phyloP scores from a whole-genome alignment of 2,888 invertebrate genomes.

The Caenorhabditis sp. region DNA sequence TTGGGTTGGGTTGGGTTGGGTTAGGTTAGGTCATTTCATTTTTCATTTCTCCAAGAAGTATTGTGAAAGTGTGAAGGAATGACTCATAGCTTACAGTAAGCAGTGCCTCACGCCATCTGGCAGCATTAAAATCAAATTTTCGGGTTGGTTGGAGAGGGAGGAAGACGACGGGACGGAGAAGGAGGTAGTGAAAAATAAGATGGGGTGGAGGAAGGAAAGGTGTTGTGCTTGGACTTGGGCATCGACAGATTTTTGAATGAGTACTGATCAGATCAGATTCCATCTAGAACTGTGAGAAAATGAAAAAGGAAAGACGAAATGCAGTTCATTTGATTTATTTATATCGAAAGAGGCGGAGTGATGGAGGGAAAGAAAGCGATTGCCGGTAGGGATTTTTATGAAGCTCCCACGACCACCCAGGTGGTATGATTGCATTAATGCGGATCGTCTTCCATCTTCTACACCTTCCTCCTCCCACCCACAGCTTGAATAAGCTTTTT shows the following conservation, averaged over 20 bases:
- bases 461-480: slow-evolving; percentile 11
- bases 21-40: slow-evolving; percentile 1
- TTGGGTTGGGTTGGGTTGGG: no score
- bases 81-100: slow-evolving; percentile 24
- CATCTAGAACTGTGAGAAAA: background rate
- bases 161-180: no score
- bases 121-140: slow-evolving; percentile 13
- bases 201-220: background rate
- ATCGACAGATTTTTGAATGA: slow-evolving; percentile 39
- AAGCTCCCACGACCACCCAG: slow-evolving; percentile 58
- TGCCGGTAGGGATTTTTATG: background rate
- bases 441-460: background rate
- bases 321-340: slow-evolving; percentile 1
- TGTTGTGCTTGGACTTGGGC: background rate
- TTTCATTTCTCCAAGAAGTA: background rate
- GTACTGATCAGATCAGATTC: background rate
- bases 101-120: slow-evolving; percentile 12
- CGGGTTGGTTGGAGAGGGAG: background rate
- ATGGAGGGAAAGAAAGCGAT: no score
- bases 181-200: no score
- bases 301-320: no score
- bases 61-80: background rate
- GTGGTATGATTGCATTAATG: slow-evolving; percentile 44
- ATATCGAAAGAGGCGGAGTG: background rate
- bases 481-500: slow-evolving; percentile 36